These are phyloP conservation scores for Aspidapion aeneum DNA, from an alignment of 2,888 invertebrate genomes.

Conservation along the genomic window DNA sequence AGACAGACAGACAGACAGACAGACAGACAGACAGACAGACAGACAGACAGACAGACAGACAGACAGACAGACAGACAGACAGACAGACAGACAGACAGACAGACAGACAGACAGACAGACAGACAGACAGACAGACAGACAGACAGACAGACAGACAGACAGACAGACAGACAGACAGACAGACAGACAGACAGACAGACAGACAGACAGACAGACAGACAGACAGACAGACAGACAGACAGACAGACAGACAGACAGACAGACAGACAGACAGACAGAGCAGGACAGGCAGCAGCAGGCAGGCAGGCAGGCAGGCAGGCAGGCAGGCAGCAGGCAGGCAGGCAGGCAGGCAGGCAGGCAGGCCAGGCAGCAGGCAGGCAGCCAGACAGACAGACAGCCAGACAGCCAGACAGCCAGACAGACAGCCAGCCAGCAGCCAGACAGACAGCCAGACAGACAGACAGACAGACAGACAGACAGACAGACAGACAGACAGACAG, in stretches of 20 bases:
- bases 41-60: conserved; percentile 17
- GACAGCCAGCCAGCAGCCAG: no score
- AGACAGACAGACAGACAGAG: conserved; percentile 14
- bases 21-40: conserved; percentile 16
- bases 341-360: no score
- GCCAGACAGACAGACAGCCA: no score
- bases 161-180: conserved; percentile 16
- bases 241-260: conserved; percentile 16
- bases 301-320: no score
- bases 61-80: conserved; percentile 17
- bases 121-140: conserved; percentile 16
- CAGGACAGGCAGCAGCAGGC: conserved; percentile 13
- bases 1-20: conserved; percentile 17
- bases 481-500: conserved; percentile 18
- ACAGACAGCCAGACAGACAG: no score
- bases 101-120: conserved; percentile 16
- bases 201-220: conserved; percentile 17
- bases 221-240: conserved; percentile 16
- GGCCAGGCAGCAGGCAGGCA: conserved; percentile 1
- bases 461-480: conserved; percentile 16
- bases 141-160: conserved; percentile 13
- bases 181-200: conserved; percentile 16
- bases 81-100: conserved; percentile 17
- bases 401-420: no score
- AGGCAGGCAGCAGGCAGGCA: no score